These are phyloP conservation scores for Andrena flavipes DNA, from an alignment of 2,888 invertebrate genomes.

Conservation along the genomic window DNA sequence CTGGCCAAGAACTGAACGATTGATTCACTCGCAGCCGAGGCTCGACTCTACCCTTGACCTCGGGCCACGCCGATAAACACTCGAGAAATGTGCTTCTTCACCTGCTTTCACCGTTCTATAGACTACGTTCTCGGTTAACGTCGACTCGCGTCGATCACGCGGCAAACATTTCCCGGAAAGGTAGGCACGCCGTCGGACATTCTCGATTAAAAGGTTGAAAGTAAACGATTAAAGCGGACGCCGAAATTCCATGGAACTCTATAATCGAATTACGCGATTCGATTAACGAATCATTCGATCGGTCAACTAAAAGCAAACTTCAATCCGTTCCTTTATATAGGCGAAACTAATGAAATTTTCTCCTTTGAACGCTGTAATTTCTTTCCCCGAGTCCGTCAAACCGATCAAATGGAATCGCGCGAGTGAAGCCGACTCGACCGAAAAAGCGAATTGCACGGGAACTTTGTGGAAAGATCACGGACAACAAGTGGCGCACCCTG, in stretches of 20 bases:
- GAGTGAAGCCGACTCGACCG: not conserved
- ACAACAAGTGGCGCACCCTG: not conserved
- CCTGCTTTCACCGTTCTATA: not conserved
- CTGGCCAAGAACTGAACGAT: constrained; percentile 28
- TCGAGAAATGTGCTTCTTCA: constrained; percentile 9
- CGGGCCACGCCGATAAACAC: constrained; percentile 22
- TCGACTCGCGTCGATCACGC: not conserved
- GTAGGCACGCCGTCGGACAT: not conserved
- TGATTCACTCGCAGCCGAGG: constrained; percentile 52
- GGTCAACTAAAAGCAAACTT: constrained; percentile 4
- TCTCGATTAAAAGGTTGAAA: not conserved
- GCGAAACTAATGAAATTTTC: constrained; percentile 16
- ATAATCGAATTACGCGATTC: constrained; percentile 1
- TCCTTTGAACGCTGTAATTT: constrained; percentile 5
- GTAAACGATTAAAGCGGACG: constrained; percentile 2
- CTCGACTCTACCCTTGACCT: constrained; percentile 57
- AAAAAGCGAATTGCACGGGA: not conserved
- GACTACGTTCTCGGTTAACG: not conserved
- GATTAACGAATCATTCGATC: constrained; percentile 15
- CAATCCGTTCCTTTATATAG: not conserved
- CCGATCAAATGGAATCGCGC: not conserved
- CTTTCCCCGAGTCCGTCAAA: not conserved
- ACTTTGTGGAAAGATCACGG: not conserved
- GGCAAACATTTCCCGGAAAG: not conserved
- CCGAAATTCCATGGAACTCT: not conserved